Base-by-base conservation (phyloP, 2,888 invertebrate species). In the Epirrita christyi region DNA sequence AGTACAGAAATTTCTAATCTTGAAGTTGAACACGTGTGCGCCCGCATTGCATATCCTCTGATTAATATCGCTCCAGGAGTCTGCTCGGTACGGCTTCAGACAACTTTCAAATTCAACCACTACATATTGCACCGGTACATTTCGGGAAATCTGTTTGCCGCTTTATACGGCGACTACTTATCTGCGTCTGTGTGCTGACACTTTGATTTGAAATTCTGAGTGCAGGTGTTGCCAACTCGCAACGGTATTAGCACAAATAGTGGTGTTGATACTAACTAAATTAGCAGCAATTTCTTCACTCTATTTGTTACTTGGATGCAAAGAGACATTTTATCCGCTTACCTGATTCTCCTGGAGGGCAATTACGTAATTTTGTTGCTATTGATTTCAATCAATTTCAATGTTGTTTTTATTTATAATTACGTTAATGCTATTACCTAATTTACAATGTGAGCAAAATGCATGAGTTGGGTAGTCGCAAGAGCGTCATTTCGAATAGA, bases 11-110 rank as follows among this genome's bases (percentile, higher is more conserved):
- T 82, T n/a, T 83, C 82, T 81, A 84, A 86, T 85, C 83, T 83
- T 75, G 75, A 80, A 85, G 82, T 86, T 82, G 78, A 71, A 71
- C 73, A 71, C 78, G 79, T 83, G 79, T 82, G 76, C 71, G 71
- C 75, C 78, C 76, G 83, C 78, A 82, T 78, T 78, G 83, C 85
- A 87, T 84, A 83, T 83, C 81, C 78, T 79, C 76, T 85, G 88
- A 89, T 88, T 88, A 87, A 88, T 88, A 86, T 87, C 82, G 78
- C 70, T 69, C 67, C 68, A 32, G 45, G 71, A 67, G 72, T 72
- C 72, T 67, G 65, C 67, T 51, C 50, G 66, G 64, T 80, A 81
- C 65, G 81, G 80, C 72, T 81, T 83, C 83, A 76, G 77, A 83
- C 80, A 84, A 86, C 81, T 85, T 83, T 82, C 75, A 59, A 75